Evolutionary conservation across 2,888 invertebrate genomes (phyloP), one percentile per base, ranked within the genome.

Genomic region (Chesias legatella): DNA sequence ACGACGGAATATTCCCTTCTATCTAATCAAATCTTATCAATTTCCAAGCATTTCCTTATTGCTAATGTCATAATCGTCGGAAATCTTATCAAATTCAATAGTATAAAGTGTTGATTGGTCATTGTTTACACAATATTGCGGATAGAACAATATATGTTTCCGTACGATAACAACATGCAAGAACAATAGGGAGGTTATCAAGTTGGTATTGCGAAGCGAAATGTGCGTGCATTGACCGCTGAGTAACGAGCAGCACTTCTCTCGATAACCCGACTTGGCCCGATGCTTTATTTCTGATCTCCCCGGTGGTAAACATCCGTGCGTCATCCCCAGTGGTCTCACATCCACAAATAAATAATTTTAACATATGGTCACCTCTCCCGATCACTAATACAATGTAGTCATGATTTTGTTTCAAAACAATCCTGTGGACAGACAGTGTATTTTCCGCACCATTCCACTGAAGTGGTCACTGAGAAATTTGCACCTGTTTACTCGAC

Each of bases 241-340:
- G 66, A 73, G 65, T 69, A 73, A 73, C 60, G 60, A 53, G 59
- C 53, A 58, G 70, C 60, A 63, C 53, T 61, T 60, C 60, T 60
- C 52, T 59, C 70, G 81, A 83, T 81, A 79, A 79, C 79, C 75
- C 71, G 56, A 63, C 73, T 66, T 66, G 64, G 73, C 67, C 64
- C 53, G 45, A 48, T 71, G 67, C 67, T 82, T 79, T 86, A 84
- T 85, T 84, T 83, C 66, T 73, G 76, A 67, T 67, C 84, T 75
- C 79, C 58, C 71, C 72, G 81, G 77, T 77, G 84, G 85, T 74
- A 81, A 77, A 81, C 82, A 79, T 66, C 69, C 71, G 79, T 82
- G 79, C 79, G 82, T 82, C 83, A 83, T 75, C 73, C 62, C 67
- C 70, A 73, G 72, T 70, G 73, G 73, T 74, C 70, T 74, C 63